Conservation (phyloP, 2,888 invertebrate species). For the Ophraella communa region DNA sequence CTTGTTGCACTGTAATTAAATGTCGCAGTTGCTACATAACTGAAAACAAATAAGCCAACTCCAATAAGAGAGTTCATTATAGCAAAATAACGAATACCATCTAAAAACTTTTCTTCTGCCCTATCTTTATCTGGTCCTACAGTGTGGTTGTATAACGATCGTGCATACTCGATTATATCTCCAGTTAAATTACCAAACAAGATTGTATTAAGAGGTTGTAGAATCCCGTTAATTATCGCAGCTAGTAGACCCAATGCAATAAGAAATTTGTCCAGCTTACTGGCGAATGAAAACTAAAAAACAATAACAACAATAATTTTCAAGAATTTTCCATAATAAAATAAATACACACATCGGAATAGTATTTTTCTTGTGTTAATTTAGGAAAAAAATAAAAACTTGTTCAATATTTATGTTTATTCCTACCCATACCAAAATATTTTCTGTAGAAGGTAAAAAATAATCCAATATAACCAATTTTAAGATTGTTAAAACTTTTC, state of each 20-base stretch:
- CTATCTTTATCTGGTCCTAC: constrained; percentile 39
- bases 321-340: no score
- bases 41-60: constrained; percentile 65
- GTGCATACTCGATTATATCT: constrained; percentile 62
- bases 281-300: constrained; percentile 73
- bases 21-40: constrained; percentile 70
- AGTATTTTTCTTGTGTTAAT: no score
- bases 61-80: constrained; percentile 70
- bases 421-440: no score
- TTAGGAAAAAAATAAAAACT: no score
- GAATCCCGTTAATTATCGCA: constrained; percentile 67
- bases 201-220: constrained; percentile 72
- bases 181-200: constrained; percentile 71
- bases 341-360: no score
- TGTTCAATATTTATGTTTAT: no score
- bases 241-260: constrained; percentile 66
- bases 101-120: constrained; percentile 60
- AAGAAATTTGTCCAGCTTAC: constrained; percentile 64
- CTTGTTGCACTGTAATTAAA: constrained; percentile 76
- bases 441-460: no score
- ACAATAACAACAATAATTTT: no score
- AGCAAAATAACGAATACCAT: constrained; percentile 65
- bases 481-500: no score
- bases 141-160: constrained; percentile 7
- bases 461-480: no score